Percentiles rank a stretch among this genome's conserved stretches.
These are phyloP conservation scores for Tinea pellionella DNA, from an alignment of 2,888 invertebrate genomes.

Conservation along the genomic window DNA sequence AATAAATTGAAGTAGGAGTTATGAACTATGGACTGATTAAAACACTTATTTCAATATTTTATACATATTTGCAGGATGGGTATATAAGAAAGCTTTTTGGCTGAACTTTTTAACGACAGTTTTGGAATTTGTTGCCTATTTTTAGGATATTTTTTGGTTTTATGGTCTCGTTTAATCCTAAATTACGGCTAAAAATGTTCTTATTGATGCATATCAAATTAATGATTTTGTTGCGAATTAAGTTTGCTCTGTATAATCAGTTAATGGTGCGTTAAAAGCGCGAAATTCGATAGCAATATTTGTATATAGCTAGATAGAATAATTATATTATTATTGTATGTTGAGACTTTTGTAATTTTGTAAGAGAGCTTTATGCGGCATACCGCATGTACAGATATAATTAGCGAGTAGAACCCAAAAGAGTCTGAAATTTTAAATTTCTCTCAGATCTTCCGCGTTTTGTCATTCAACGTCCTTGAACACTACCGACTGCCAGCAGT, in stretches of 20 bases:
- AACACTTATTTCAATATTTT: not conserved
- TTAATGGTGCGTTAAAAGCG: conserved; percentile 58
- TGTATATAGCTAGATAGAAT: conserved; percentile 67
- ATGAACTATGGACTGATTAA: conserved; percentile 8
- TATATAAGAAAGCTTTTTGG: not conserved
- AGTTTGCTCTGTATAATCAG: not conserved
- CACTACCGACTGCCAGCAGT: conserved; percentile 32
- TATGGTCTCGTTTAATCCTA: not conserved
- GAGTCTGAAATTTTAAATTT: conserved; percentile 61
- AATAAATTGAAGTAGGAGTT: not conserved
- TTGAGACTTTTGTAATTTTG: conserved; percentile 62
- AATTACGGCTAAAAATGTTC: not conserved
- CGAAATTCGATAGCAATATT: conserved; percentile 64
- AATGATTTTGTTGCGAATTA: not conserved
- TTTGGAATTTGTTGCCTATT: not conserved
- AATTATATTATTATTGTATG: conserved; percentile 48
- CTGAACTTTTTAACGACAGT: not conserved
- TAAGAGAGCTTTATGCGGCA: conserved; percentile 65
- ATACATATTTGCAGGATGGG: not conserved
- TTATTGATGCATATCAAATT: conserved; percentile 10
- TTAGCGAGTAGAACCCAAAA: conserved; percentile 36
- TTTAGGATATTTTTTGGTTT: not conserved
- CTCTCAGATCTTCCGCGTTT: conserved; percentile 47
- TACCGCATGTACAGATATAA: conserved; percentile 44
- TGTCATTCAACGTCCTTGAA: conserved; percentile 33